Evolutionary conservation across 2,113 vertebrate species (phyloP).

Genomic region (Rhynchomys soricoides): DNA sequence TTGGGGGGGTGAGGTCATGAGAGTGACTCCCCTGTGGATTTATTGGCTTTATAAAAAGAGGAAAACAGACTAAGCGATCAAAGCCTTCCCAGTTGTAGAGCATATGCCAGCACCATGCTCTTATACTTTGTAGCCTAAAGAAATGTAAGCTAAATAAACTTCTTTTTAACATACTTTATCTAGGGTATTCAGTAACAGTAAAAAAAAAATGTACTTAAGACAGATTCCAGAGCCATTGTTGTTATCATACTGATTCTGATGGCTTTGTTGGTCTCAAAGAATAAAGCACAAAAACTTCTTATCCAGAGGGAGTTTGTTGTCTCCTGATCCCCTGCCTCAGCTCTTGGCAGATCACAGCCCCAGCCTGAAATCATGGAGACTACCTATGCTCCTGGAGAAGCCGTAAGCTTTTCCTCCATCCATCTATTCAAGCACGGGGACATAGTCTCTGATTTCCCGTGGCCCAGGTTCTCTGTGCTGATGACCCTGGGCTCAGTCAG

Average conservation of each 20-base stretch:
- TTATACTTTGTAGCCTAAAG: neutral
- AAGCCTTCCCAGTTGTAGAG: neutral
- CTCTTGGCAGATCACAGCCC: neutral
- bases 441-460: accelerated
- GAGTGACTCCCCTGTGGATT: neutral
- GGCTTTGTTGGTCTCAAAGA: neutral
- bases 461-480: neutral
- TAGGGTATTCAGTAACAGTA: neutral
- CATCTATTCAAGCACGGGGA: accelerated
- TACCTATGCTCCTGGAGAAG: neutral
- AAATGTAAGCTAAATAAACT: neutral
- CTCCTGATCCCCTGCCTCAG: neutral
- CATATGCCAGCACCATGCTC: neutral
- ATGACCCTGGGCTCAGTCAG: neutral
- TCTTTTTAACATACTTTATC: neutral
- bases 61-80: neutral
- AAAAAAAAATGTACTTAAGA: neutral
- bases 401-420: neutral
- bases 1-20: neutral
- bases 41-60: neutral
- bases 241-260: neutral
- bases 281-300: neutral
- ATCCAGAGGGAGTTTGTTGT: neutral
- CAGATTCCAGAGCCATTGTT: neutral
- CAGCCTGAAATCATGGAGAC: neutral